Evolutionary conservation across 2,797 vertebrate genomes (phyloP).

Genomic region (Takifugu ocellatus): DNA sequence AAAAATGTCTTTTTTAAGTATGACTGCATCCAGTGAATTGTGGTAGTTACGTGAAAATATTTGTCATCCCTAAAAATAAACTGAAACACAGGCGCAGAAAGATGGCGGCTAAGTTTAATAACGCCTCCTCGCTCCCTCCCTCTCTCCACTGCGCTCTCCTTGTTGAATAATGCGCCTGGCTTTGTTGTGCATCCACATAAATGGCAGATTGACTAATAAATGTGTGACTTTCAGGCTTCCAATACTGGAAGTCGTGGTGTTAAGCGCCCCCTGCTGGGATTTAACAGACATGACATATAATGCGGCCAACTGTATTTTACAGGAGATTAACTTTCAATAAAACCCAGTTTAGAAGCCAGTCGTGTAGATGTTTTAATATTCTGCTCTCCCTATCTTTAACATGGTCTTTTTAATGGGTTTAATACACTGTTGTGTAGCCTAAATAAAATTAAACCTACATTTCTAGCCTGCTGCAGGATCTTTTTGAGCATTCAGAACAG

Average conservation of each 20-base stretch:
- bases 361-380: neutral
- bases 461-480: neutral
- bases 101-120: conserved; percentile 25
- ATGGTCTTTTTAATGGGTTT: neutral
- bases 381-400: too few species aligned
- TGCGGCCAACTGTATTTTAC: conserved; percentile 10
- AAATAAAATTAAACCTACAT: conserved; percentile 10
- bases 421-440: conserved; percentile 19
- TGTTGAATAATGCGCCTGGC: conserved; percentile 4
- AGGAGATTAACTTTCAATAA: neutral
- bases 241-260: conserved; percentile 31
- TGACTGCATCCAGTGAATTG: conserved; percentile 18
- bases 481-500: neutral
- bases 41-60: conserved; percentile 32
- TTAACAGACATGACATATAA: conserved; percentile 22
- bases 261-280: conserved; percentile 59
- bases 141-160: neutral
- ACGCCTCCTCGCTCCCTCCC: conserved; percentile 4
- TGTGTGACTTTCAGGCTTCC: conserved; percentile 12
- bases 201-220: conserved; percentile 36
- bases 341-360: neutral
- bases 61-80: conserved; percentile 38
- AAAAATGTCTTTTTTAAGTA: conserved; percentile 29
- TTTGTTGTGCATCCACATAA: conserved; percentile 21
- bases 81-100: neutral